Conservation (phyloP, 2,113 vertebrate species). For the Prunella fulvescens region DNA sequence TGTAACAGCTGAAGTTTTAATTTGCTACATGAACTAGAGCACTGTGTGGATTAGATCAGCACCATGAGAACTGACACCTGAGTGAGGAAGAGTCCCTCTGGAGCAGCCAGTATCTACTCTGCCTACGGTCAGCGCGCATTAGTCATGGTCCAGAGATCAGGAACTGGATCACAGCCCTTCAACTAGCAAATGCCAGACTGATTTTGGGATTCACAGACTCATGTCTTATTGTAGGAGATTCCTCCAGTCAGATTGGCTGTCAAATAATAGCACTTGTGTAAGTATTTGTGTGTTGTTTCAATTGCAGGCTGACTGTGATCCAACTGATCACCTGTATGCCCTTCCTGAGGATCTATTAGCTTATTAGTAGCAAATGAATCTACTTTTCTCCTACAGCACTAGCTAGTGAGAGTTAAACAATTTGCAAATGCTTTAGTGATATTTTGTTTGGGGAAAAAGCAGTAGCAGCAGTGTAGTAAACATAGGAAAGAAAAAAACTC, state of each 20-base stretch:
- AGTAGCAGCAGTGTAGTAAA: slow-evolving; percentile 87
- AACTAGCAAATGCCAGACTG: slow-evolving; percentile 10
- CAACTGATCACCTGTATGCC: slow-evolving; percentile 74
- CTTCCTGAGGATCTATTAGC: slow-evolving; percentile 77
- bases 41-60: slow-evolving; percentile 45
- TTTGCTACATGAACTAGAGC: slow-evolving; percentile 31
- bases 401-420: slow-evolving; percentile 81
- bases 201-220: neutral
- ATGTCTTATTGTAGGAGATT: neutral
- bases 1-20: slow-evolving; percentile 47
- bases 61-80: slow-evolving; percentile 75
- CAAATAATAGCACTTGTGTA: neutral
- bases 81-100: slow-evolving; percentile 74
- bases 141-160: slow-evolving; percentile 77
- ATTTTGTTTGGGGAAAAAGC: slow-evolving; percentile 80
- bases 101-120: slow-evolving; percentile 76
- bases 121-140: slow-evolving; percentile 75
- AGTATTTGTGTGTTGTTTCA: neutral
- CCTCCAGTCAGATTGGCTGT: neutral
- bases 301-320: slow-evolving; percentile 72
- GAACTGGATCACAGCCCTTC: slow-evolving; percentile 79
- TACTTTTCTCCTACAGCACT: slow-evolving; percentile 77
- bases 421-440: slow-evolving; percentile 85
- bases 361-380: slow-evolving; percentile 78
- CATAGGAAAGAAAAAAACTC: slow-evolving; percentile 85